Evolutionary conservation across 53 echinoderm and acorn worm species (phyloP), one percentile per base, ranked within the genome.

Genomic region (Echinarachnius parma): DNA sequence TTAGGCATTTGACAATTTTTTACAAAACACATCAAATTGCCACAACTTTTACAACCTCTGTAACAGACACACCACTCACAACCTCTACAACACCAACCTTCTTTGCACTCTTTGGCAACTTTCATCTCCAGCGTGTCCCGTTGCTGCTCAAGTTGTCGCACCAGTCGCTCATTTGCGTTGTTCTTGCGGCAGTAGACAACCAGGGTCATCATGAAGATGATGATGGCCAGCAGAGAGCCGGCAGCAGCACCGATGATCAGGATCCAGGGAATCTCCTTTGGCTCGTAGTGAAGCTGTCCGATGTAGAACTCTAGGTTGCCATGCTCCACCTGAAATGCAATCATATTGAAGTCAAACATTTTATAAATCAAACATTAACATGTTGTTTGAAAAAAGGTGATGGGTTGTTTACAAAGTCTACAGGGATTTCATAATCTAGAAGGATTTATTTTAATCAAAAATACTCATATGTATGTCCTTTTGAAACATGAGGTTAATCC

Each of bases 91-190:
- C 5, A 8, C 46, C 24, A 37, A 98, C 98, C 98, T 80, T 98
- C 98, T 74, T 98, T 98, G 75, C 98, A 98, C 39, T 91, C 98
- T 77, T 91, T 86, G 24, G 91, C 98, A 16, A 98, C 98, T 48
- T 81, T 72, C 76, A 91, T 79, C 67, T 98, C 98, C 62, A 98
- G 77, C 36, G 81, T 71, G 44, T 98, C 98, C n/a, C 92, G 49
- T 66, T 98, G 88, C 35, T 77, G 66, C 50, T 85, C 62, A 39
- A 98, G 77, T 60, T 85, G 84, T 74, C 80, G 91, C 24, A 92
- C 77, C 37, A 74, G 75, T 25, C 88, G 57, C 53, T 88, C 85
- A 34, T 83, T 92, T 30, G 78, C 77, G n/a, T 72, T 83, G 36
- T 82, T 78, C 18, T 89, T 92, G 50, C 86, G 37, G 55, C 74